Percentiles rank a stretch among this genome's conserved stretches.
These are phyloP conservation scores for Ophion slaviceki DNA, from an alignment of 2,888 invertebrate species.

Conservation along the genomic window DNA sequence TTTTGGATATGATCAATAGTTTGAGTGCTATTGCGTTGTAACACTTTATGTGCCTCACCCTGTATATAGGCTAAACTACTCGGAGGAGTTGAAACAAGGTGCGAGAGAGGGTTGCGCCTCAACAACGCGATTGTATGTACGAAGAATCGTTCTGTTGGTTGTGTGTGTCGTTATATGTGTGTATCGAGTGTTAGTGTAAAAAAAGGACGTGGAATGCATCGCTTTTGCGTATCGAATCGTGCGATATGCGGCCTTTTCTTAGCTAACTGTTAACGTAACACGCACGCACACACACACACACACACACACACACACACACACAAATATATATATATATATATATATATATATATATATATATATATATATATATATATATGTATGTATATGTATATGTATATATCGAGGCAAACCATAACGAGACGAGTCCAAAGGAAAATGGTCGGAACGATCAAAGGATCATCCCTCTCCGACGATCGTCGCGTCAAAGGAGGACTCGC, in stretches of 20 bases:
- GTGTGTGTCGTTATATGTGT: neutral
- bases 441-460: constrained; percentile 76
- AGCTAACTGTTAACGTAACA: neutral
- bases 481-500: constrained; percentile 74
- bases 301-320: neutral
- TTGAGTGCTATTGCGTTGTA: too few relatives aligned
- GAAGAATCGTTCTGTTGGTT: constrained; percentile 39
- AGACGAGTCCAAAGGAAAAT: constrained; percentile 66
- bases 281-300: neutral
- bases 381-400: neutral
- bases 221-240: constrained; percentile 6
- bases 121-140: constrained; percentile 22
- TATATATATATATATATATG: neutral
- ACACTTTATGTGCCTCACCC: too few relatives aligned
- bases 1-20: too few relatives aligned
- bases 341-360: too few relatives aligned
- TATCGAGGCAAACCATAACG: constrained; percentile 61
- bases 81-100: constrained; percentile 47
- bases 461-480: constrained; percentile 74
- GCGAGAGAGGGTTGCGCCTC: constrained; percentile 61
- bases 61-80: constrained; percentile 59
- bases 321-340: too few relatives aligned
- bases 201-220: constrained; percentile 7
- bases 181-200: neutral
- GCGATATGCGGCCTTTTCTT: constrained; percentile 20